Percentiles rank a stretch among this genome's conserved stretches.
These are phyloP conservation scores for Eupithecia subumbrata DNA, from an alignment of 2,888 invertebrate genomes.

Conservation along the genomic window DNA sequence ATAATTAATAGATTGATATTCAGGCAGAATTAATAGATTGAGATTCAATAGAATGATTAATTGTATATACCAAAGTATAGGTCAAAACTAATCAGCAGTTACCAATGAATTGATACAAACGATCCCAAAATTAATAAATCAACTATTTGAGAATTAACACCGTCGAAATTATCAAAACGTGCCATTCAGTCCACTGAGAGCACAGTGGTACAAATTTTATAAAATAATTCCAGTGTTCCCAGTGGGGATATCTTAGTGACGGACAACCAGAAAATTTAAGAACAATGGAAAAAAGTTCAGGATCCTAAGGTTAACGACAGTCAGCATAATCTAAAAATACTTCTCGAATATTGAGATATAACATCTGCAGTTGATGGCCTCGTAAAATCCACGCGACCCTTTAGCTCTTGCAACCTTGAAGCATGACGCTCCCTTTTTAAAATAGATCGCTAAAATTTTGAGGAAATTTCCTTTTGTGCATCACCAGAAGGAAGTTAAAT, in stretches of 20 bases:
- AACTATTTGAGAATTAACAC: no score
- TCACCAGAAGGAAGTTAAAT: no score
- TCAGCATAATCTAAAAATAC: conserved; percentile 6
- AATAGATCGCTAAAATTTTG: neutral
- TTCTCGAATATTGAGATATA: conserved; percentile 26
- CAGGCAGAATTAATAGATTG: neutral
- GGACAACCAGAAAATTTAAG: no score
- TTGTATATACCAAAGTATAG: neutral
- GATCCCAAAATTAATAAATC: neutral
- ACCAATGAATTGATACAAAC: neutral
- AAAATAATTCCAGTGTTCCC: no score
- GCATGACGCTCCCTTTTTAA: conserved; percentile 4
- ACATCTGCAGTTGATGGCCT: conserved; percentile 38
- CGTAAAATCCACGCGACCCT: conserved; percentile 38
- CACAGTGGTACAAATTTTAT: no score
- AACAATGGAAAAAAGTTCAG: no score
- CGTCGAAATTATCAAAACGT: no score
- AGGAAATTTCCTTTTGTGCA: no score
- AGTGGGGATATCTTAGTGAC: no score
- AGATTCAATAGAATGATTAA: neutral
- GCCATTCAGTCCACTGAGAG: no score
- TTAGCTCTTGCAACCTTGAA: conserved; percentile 2
- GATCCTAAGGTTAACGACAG: neutral
- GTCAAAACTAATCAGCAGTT: neutral
- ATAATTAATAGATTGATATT: neutral